A percentile compares a stretch with the other conserved stretches of the same genome.
These are phyloP conservation scores for Limenitis camilla DNA, from an alignment of 2,888 invertebrate species.

Conservation along the genomic window DNA sequence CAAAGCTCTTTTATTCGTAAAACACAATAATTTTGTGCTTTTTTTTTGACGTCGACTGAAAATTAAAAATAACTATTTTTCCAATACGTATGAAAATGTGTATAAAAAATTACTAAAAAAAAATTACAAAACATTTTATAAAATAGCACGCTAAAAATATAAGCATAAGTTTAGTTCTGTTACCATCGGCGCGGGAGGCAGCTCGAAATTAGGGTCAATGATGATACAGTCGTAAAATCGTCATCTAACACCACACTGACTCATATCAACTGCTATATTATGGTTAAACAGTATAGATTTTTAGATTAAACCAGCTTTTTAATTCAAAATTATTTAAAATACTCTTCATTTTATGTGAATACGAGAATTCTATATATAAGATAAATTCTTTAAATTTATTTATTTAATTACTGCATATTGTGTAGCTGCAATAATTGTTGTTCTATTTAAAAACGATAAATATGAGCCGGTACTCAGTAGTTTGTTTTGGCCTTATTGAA, in stretches of 20 bases:
- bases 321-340: neutral
- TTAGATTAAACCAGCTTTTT: neutral
- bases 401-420: too few species aligned
- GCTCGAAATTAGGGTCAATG: slow-evolving; percentile 62
- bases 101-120: too few species aligned
- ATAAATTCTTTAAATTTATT: too few species aligned
- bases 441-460: too few species aligned
- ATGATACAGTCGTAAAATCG: slow-evolving; percentile 53
- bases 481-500: slow-evolving; percentile 4
- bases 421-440: too few species aligned
- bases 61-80: too few species aligned
- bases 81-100: too few species aligned
- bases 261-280: slow-evolving; percentile 11
- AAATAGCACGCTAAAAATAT: neutral
- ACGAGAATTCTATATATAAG: too few species aligned
- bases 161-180: slow-evolving; percentile 7
- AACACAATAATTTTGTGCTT: too few species aligned
- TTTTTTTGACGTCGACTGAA: too few species aligned
- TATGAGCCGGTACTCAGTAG: neutral
- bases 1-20: too few species aligned
- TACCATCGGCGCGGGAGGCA: slow-evolving; percentile 16
- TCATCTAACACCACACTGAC: slow-evolving; percentile 35
- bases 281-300: neutral
- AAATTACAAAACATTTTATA: neutral
- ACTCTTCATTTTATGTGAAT: too few species aligned